Conservation (phyloP, 2,888 invertebrate genomes). For the Ectemnius lituratus region DNA sequence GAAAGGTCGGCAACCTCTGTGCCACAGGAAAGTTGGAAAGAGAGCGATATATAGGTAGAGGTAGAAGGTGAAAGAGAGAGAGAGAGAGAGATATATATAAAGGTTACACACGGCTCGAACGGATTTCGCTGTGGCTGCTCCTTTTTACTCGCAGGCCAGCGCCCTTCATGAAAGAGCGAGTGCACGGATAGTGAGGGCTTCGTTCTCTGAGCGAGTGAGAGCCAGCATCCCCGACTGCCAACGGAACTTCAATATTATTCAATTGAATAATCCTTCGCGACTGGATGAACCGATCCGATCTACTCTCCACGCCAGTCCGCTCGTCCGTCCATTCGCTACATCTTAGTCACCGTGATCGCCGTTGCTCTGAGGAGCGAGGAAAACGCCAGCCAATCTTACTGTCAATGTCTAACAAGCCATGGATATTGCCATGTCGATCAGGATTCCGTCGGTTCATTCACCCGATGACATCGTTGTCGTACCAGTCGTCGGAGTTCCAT, state of each 20-base stretch:
- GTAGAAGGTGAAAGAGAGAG: background rate
- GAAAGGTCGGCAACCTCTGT: conserved; percentile 2
- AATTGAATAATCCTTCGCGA: conserved; percentile 59
- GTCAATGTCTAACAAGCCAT: conserved; percentile 36
- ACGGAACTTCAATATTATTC: conserved; percentile 61
- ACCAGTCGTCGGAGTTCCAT: background rate
- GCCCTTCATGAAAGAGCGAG: conserved; percentile 28
- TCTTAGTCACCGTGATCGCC: background rate
- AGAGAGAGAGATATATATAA: conserved; percentile 35
- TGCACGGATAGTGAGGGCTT: background rate
- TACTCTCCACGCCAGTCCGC: conserved; percentile 5
- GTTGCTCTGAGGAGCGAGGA: conserved; percentile 3
- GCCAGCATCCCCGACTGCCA: conserved; percentile 32
- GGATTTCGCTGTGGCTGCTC: conserved; percentile 38
- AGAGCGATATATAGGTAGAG: background rate
- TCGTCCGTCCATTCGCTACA: background rate
- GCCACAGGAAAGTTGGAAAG: background rate
- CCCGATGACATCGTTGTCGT: background rate
- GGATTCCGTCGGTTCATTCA: conserved; percentile 16
- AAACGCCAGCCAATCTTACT: conserved; percentile 30
- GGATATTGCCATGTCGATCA: conserved; percentile 40
- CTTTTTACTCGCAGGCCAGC: conserved; percentile 30
- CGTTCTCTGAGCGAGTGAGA: background rate
- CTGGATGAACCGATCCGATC: conserved; percentile 20
- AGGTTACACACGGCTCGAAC: conserved; percentile 43